Evolutionary conservation across 2,888 invertebrate genomes (phyloP).

Genomic region (Parascotia fuliginaria): DNA sequence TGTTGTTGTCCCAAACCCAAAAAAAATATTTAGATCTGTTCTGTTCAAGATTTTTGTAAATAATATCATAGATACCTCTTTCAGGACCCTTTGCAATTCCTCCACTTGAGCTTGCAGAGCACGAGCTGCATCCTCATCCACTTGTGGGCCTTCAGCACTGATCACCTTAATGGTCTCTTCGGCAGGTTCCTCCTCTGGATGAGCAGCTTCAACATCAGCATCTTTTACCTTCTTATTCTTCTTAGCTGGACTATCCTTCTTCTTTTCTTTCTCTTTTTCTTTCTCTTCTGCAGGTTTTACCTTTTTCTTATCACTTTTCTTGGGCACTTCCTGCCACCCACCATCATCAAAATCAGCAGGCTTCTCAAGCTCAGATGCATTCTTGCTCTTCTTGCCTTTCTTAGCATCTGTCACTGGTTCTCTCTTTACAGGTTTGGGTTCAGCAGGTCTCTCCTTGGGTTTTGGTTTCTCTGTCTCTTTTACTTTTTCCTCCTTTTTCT

Average conservation of each 20-base stretch:
- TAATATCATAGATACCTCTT: slow-evolving; percentile 62
- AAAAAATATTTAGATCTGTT: background rate
- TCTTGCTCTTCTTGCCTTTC: slow-evolving; percentile 87
- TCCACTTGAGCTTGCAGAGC: slow-evolving; percentile 80
- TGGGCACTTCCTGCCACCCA: slow-evolving; percentile 90
- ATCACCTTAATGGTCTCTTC: slow-evolving; percentile 79
- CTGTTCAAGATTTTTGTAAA: background rate
- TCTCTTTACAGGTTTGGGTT: slow-evolving; percentile 72
- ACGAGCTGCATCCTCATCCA: slow-evolving; percentile 72
- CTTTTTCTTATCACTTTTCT: slow-evolving; percentile 90
- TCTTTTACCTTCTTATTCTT: slow-evolving; percentile 80
- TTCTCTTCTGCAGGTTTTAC: slow-evolving; percentile 87
- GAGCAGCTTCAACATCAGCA: slow-evolving; percentile 70
- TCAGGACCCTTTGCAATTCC: slow-evolving; percentile 77
- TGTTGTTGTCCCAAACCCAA: background rate
- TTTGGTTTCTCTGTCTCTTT: slow-evolving; percentile 81
- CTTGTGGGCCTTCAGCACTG: slow-evolving; percentile 71
- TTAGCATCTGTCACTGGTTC: slow-evolving; percentile 73
- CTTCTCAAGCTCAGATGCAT: slow-evolving; percentile 85
- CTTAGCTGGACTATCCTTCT: slow-evolving; percentile 81
- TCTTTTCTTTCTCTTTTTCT: slow-evolving; percentile 81
- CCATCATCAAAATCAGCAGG: slow-evolving; percentile 91
- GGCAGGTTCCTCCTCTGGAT: slow-evolving; percentile 52
- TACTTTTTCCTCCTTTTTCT: slow-evolving; percentile 85
- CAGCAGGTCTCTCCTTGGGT: slow-evolving; percentile 71